phyloP scores from a whole-genome alignment of 2,888 invertebrate genomes.

The Trissolcus brochymenae region DNA sequence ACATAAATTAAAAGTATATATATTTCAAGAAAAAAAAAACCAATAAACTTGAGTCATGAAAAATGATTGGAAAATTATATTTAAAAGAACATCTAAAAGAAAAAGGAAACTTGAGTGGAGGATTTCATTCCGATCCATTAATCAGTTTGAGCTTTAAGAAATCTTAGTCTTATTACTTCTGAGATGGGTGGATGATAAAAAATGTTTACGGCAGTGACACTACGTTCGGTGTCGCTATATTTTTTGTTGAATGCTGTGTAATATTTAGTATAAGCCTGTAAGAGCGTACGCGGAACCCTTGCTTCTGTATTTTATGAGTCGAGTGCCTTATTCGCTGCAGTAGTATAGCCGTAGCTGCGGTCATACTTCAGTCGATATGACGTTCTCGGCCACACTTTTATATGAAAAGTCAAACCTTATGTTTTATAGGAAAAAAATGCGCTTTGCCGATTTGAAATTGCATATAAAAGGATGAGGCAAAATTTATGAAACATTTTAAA shows the following conservation, averaged over 20 bases:
- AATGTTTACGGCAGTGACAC: constrained; percentile 19
- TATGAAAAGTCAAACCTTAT: constrained; percentile 13
- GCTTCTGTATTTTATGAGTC: constrained; percentile 37
- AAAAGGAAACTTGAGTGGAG: no score
- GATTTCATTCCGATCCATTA: no score
- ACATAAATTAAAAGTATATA: background rate
- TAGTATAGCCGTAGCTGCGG: constrained; percentile 34
- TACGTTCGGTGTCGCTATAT: constrained; percentile 22
- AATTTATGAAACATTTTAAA: background rate
- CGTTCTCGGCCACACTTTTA: constrained; percentile 12
- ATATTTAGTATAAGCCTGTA: constrained; percentile 43
- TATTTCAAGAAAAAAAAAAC: background rate
- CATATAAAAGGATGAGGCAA: background rate
- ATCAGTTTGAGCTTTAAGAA: constrained; percentile 4
- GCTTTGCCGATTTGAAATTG: background rate
- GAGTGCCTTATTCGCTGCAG: constrained; percentile 32
- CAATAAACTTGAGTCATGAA: background rate
- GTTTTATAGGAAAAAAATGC: constrained; percentile 2
- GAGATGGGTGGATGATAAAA: constrained; percentile 19
- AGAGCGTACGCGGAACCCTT: constrained; percentile 17
- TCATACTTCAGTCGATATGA: constrained; percentile 29
- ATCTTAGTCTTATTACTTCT: constrained; percentile 24
- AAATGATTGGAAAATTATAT: background rate
- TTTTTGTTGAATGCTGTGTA: constrained; percentile 24
- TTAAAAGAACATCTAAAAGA: no score